These are phyloP conservation scores for Lipophrys pholis DNA, from an alignment of 2,113 vertebrate genomes.

Conservation along the genomic window DNA sequence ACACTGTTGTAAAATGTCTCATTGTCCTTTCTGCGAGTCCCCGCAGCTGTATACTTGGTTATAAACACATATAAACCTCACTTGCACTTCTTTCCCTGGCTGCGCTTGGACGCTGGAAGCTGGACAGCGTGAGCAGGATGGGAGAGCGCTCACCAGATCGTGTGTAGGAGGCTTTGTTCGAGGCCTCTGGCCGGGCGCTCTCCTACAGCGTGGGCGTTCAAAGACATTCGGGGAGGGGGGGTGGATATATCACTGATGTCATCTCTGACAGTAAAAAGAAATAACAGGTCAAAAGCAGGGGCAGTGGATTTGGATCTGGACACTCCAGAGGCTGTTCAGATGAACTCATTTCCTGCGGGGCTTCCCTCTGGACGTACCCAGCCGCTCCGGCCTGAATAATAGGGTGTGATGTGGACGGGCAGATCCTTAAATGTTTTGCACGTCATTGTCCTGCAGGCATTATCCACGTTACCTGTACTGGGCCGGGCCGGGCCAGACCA, in stretches of 20 bases:
- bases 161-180: conserved; percentile 58
- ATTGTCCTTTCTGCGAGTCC: background rate
- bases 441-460: conserved; percentile 44
- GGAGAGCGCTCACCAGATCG: conserved; percentile 36
- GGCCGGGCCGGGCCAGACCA: conserved; percentile 4
- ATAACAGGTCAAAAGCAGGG: conserved; percentile 45
- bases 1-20: conserved; percentile 28
- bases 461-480: conserved; percentile 33
- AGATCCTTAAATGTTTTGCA: conserved; percentile 58
- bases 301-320: conserved; percentile 49
- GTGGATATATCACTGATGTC: conserved; percentile 58
- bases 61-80: conserved; percentile 44
- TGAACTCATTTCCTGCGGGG: conserved; percentile 88
- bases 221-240: conserved; percentile 43
- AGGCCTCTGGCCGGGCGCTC: conserved; percentile 35
- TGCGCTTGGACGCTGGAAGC: conserved; percentile 48
- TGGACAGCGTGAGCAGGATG: conserved; percentile 29
- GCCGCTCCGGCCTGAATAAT: conserved; percentile 76
- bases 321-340: conserved; percentile 37
- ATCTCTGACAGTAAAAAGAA: conserved; percentile 54
- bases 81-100: conserved; percentile 18
- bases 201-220: conserved; percentile 48
- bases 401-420: conserved; percentile 80
- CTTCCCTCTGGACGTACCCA: conserved; percentile 83
- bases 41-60: background rate